A percentile compares a stretch with the other conserved stretches of the same genome.
phyloP scores from a whole-genome alignment of 1,140 invertebrate genomes.

The Apis florea region DNA sequence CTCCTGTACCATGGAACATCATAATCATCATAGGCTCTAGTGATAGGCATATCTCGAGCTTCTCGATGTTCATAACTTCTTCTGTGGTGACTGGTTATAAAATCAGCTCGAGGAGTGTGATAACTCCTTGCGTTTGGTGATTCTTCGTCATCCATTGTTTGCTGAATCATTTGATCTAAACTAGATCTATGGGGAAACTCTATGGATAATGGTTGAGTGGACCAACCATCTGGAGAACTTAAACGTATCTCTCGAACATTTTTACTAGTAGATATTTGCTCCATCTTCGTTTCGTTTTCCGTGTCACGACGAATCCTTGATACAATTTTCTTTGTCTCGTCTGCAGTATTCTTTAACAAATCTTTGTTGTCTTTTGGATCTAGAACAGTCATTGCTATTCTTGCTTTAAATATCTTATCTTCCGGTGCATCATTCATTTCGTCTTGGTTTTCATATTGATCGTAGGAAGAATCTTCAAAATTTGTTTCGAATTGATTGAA shows the following conservation, averaged over 20 bases:
- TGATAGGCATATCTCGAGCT: constrained; percentile 66
- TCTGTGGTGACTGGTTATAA: constrained; percentile 70
- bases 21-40: constrained; percentile 68
- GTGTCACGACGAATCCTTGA: constrained; percentile 66
- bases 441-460: neutral
- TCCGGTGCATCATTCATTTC: neutral
- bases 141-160: constrained; percentile 38
- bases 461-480: constrained; percentile 4
- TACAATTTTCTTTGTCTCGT: neutral
- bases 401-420: constrained; percentile 28
- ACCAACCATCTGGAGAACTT: constrained; percentile 70
- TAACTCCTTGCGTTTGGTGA: constrained; percentile 12
- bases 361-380: constrained; percentile 21
- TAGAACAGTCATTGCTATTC: constrained; percentile 31
- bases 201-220: constrained; percentile 69
- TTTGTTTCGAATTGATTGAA: neutral
- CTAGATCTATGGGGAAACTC: constrained; percentile 69
- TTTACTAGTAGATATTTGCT: constrained; percentile 69
- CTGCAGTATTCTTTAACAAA: neutral
- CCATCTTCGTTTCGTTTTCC: constrained; percentile 66
- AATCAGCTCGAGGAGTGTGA: constrained; percentile 71
- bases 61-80: constrained; percentile 67
- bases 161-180: constrained; percentile 59
- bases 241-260: constrained; percentile 66
- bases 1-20: constrained; percentile 67